phyloP scores from a whole-genome alignment of 2,888 invertebrate species.

The Cataglyphis albicans region DNA sequence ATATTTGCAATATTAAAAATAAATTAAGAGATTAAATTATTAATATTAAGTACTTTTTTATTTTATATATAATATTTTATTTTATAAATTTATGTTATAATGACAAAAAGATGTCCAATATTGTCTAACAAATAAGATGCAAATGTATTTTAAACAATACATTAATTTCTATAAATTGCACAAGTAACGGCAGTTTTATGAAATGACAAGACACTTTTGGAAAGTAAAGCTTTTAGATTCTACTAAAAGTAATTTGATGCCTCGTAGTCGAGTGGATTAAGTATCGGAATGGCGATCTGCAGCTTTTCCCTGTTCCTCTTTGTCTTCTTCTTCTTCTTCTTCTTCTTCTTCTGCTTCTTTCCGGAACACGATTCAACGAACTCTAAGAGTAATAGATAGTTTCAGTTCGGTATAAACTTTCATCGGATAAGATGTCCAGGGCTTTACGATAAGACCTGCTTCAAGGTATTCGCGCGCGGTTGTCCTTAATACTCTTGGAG shows the following conservation, averaged over 20 bases:
- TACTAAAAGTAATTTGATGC: constrained; percentile 55
- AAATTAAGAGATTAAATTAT: neutral
- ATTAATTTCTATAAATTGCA: neutral
- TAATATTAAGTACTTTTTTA: neutral
- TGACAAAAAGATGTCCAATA: neutral
- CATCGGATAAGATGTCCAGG: constrained; percentile 64
- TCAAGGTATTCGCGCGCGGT: constrained; percentile 51
- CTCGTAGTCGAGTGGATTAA: constrained; percentile 50
- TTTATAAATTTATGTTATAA: neutral
- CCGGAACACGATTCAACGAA: constrained; percentile 47
- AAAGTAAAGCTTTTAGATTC: constrained; percentile 35
- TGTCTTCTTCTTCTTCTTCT: constrained; percentile 47
- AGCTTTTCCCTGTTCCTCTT: constrained; percentile 30
- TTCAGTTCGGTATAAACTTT: constrained; percentile 72
- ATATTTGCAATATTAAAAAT: neutral
- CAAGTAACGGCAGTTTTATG: neutral
- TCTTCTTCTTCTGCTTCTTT: constrained; percentile 36
- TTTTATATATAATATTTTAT: neutral
- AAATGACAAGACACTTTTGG: constrained; percentile 27
- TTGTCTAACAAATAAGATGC: neutral
- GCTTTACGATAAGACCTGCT: constrained; percentile 70
- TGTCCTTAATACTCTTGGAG: constrained; percentile 64
- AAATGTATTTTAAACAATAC: neutral
- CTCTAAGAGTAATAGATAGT: constrained; percentile 74
- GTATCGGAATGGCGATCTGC: constrained; percentile 47